A percentile compares a stretch with the other conserved stretches of the same genome.
Evolutionary conservation across 2,888 invertebrate species (phyloP).

Genomic region (Lithosia quadra): DNA sequence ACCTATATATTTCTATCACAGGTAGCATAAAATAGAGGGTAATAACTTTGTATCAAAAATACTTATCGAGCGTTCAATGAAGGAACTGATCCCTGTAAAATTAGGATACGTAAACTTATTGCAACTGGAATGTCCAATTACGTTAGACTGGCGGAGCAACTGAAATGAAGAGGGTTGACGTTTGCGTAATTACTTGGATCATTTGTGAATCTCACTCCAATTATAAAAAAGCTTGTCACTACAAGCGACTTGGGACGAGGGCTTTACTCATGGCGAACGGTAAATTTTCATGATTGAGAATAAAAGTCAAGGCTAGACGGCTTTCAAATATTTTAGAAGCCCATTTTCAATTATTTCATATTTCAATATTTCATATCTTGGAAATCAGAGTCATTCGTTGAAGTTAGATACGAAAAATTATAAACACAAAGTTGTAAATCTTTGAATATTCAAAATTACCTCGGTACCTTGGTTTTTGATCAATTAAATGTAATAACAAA

Average conservation of each 20-base stretch:
- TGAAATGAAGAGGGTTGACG: conserved; percentile 85
- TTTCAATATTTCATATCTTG: conserved; percentile 1
- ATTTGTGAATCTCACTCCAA: conserved; percentile 82
- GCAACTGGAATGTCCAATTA: conserved; percentile 74
- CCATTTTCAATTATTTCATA: conserved; percentile 16
- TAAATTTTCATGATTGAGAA: conserved; percentile 64
- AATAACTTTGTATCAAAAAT: conserved; percentile 31
- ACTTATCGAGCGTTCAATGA: conserved; percentile 32
- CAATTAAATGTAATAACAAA: too few species aligned
- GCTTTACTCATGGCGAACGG: conserved; percentile 60
- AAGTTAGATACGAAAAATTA: not conserved
- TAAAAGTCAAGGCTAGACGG: conserved; percentile 55
- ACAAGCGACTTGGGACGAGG: conserved; percentile 68
- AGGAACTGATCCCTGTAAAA: conserved; percentile 58
- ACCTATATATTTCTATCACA: not conserved
- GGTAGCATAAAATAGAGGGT: not conserved
- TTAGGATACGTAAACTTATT: conserved; percentile 58
- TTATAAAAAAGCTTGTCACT: conserved; percentile 81
- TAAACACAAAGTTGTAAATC: not conserved
- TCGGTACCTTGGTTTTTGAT: not conserved
- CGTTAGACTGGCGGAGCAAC: conserved; percentile 62
- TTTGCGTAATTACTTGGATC: conserved; percentile 85
- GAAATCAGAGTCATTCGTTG: not conserved
- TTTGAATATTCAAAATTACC: not conserved
- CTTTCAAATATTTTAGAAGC: conserved; percentile 28